phyloP scores from a whole-genome alignment of 2,888 invertebrate species.

The Macrophya annulata region DNA sequence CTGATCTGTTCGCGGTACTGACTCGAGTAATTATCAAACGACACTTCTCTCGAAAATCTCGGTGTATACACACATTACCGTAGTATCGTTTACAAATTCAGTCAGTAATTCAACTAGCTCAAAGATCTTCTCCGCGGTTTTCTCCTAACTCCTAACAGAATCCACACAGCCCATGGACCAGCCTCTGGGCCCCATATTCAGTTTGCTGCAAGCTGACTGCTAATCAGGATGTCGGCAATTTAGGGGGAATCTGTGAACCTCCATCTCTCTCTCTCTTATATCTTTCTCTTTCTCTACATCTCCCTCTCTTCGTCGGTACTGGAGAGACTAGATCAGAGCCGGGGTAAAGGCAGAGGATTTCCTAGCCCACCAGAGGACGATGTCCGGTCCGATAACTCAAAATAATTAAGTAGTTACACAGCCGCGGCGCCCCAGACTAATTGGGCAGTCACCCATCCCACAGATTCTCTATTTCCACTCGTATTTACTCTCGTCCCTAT shows the following conservation, averaged over 20 bases:
- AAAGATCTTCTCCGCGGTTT: not conserved
- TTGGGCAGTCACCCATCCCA: conserved; percentile 29
- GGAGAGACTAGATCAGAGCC: not conserved
- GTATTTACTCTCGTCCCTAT: conserved; percentile 2
- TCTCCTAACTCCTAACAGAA: not conserved
- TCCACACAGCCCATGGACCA: not conserved
- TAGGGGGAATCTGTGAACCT: conserved; percentile 48
- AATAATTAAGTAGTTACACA: conserved; percentile 63
- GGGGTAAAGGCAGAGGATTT: not conserved
- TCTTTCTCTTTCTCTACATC: conserved; percentile 38
- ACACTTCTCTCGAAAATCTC: not conserved
- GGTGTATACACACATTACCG: not conserved
- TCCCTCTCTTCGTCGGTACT: not conserved
- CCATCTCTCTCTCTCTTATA: conserved; percentile 56
- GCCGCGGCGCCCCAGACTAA: conserved; percentile 47
- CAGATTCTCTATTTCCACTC: conserved; percentile 4
- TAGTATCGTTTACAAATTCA: not conserved
- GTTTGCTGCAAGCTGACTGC: conserved; percentile 56
- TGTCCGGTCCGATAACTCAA: conserved; percentile 63
- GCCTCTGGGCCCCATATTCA: conserved; percentile 26
- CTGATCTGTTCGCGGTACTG: conserved; percentile 20
- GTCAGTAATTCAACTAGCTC: not conserved
- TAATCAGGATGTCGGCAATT: conserved; percentile 68
- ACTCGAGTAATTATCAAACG: conserved; percentile 4
- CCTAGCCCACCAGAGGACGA: conserved; percentile 52